A percentile compares a stretch with the other conserved stretches of the same genome.
phyloP scores from a whole-genome alignment of 2,113 vertebrate species.

The Barnardius zonarius region DNA sequence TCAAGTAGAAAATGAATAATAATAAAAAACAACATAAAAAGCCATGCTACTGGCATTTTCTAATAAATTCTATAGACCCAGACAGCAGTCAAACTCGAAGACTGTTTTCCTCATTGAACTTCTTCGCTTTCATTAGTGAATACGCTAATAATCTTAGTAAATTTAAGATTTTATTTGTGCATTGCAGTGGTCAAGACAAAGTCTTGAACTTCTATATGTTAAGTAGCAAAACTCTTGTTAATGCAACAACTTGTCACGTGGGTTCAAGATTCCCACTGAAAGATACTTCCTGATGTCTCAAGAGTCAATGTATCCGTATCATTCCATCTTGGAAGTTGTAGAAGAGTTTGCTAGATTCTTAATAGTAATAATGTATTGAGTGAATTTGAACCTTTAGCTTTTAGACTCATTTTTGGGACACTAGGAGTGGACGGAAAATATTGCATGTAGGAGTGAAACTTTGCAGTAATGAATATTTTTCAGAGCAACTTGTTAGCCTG shows the following conservation, averaged over 20 bases:
- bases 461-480: not conserved
- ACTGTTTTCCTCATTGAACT: not conserved
- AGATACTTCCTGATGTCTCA: not conserved
- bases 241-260: not conserved
- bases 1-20: not conserved
- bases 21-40: not conserved
- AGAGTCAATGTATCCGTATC: not conserved
- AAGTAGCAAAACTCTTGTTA: not conserved
- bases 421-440: not conserved
- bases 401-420: not conserved
- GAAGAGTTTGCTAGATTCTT: not conserved
- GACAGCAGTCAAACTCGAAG: not conserved
- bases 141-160: not conserved
- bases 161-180: not conserved
- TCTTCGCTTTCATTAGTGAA: not conserved
- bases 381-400: not conserved
- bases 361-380: rapidly evolving
- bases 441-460: not conserved
- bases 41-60: not conserved
- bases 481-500: not conserved
- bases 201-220: not conserved
- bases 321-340: not conserved
- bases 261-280: not conserved
- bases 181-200: not conserved
- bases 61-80: not conserved